Evolutionary conservation across 30 jellyfish, hydroid and myxozoan species (phyloP).

Genomic region (Turritopsis rubra): DNA sequence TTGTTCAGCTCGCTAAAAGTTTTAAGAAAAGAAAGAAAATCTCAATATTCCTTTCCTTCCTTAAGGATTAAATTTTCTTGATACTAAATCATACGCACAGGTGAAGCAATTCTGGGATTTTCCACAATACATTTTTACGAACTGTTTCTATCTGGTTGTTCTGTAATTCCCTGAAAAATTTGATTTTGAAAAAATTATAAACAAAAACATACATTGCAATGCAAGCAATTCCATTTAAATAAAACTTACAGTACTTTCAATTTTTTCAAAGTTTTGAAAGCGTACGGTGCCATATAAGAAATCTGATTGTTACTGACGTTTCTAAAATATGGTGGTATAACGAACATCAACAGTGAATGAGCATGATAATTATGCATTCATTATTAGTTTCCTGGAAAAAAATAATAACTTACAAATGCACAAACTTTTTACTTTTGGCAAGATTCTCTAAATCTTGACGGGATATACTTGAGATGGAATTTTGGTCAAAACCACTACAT

Average conservation of each 20-base stretch:
- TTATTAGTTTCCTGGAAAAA: background rate
- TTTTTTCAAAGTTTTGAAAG: slow-evolving; percentile 49
- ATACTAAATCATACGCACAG: slow-evolving; percentile 63
- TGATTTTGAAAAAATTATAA: background rate
- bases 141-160: slow-evolving; percentile 47
- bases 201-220: too few relatives aligned
- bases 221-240: too few relatives aligned
- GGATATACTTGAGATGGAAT: slow-evolving; percentile 5
- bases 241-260: slow-evolving; percentile 71
- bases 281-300: slow-evolving; percentile 67
- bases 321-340: slow-evolving; percentile 25
- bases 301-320: slow-evolving; percentile 69
- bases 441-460: background rate
- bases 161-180: slow-evolving; percentile 58
- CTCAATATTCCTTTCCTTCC: background rate
- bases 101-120: slow-evolving; percentile 63
- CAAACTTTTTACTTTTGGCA: background rate
- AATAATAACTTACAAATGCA: slow-evolving; percentile 30
- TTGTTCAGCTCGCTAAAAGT: slow-evolving; percentile 47
- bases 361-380: background rate
- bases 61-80: too few relatives aligned
- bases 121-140: slow-evolving; percentile 38
- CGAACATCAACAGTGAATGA: background rate
- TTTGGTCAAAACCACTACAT: slow-evolving; percentile 31
- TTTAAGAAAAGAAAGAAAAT: background rate